phyloP scores from a whole-genome alignment of 2,113 vertebrate species.

The Ascaphus truei region DNA sequence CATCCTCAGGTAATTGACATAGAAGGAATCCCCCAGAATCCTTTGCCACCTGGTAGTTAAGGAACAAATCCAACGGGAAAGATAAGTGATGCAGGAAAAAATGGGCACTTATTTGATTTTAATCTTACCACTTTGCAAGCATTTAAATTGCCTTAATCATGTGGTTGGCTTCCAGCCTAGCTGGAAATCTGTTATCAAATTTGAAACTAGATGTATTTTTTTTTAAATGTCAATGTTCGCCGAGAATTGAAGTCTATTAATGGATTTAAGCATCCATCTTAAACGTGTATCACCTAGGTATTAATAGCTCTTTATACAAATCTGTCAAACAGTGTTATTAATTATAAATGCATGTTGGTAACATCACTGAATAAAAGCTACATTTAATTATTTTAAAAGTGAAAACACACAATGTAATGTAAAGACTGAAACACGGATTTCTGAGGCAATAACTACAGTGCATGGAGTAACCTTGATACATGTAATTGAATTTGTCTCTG shows the following conservation, averaged over 20 bases:
- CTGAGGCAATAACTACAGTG: conserved; percentile 68
- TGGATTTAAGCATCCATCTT: conserved; percentile 81
- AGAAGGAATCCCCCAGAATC: conserved; percentile 83
- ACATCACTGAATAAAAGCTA: conserved; percentile 54
- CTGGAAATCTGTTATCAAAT: conserved; percentile 94
- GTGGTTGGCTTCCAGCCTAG: conserved; percentile 80
- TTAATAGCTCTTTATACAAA: conserved; percentile 83
- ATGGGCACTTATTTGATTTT: conserved; percentile 93
- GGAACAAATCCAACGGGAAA: conserved; percentile 81
- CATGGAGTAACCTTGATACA: conserved; percentile 94
- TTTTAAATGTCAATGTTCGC: conserved; percentile 91
- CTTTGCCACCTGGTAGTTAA: conserved; percentile 78
- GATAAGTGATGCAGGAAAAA: conserved; percentile 78
- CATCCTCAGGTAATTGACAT: conserved; percentile 90
- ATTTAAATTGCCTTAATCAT: conserved; percentile 97
- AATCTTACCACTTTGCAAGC: conserved; percentile 95
- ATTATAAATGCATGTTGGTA: conserved; percentile 67
- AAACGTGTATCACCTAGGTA: conserved; percentile 80
- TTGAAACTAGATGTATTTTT: conserved; percentile 90
- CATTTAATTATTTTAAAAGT: conserved; percentile 67
- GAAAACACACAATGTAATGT: conserved; percentile 67
- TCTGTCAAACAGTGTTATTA: conserved; percentile 80
- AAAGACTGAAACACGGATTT: conserved; percentile 63
- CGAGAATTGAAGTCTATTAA: conserved; percentile 86
- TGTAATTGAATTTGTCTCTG: conserved; percentile 94